Evolutionary conservation across 2,888 invertebrate genomes (phyloP).

Genomic region (Tortrix viridana): DNA sequence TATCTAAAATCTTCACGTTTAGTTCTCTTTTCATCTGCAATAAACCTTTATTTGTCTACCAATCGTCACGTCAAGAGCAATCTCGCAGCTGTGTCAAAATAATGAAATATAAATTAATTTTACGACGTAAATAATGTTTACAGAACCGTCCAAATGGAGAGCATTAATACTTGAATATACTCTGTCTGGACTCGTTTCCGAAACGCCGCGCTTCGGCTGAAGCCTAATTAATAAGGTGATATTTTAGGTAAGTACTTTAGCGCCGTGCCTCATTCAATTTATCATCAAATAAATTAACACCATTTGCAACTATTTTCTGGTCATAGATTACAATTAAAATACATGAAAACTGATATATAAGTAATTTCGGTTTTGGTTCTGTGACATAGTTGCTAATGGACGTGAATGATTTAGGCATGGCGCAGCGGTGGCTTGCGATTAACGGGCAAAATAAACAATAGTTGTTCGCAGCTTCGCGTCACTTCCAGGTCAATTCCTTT

Average conservation of each 20-base stretch:
- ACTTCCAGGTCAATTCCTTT: conserved; percentile 11
- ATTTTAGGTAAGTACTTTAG: conserved; percentile 7
- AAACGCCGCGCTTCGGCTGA: conserved; percentile 10
- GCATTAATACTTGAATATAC: conserved; percentile 31
- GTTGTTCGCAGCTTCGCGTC: background rate
- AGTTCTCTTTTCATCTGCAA: conserved; percentile 10
- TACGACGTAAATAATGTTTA: conserved; percentile 35
- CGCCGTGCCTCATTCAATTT: conserved; percentile 1
- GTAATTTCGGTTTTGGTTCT: background rate
- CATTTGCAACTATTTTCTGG: conserved; percentile 9
- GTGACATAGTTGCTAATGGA: conserved; percentile 26
- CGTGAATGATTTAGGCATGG: conserved; percentile 1
- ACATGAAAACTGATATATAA: background rate
- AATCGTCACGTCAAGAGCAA: conserved; percentile 24
- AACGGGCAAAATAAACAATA: conserved; percentile 9
- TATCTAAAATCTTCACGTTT: conserved; percentile 22
- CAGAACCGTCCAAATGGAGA: conserved; percentile 21
- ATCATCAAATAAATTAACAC: conserved; percentile 13
- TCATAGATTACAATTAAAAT: conserved; percentile 1
- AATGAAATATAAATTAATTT: conserved; percentile 38
- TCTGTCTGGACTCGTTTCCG: conserved; percentile 22
- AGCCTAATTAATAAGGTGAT: conserved; percentile 32
- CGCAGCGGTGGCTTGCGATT: background rate
- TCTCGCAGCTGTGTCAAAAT: conserved; percentile 37
- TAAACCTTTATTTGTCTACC: conserved; percentile 35